A percentile compares a stretch with the other conserved stretches of the same genome.
phyloP scores from a whole-genome alignment of 1,140 invertebrate species.

The Spodoptera litura region DNA sequence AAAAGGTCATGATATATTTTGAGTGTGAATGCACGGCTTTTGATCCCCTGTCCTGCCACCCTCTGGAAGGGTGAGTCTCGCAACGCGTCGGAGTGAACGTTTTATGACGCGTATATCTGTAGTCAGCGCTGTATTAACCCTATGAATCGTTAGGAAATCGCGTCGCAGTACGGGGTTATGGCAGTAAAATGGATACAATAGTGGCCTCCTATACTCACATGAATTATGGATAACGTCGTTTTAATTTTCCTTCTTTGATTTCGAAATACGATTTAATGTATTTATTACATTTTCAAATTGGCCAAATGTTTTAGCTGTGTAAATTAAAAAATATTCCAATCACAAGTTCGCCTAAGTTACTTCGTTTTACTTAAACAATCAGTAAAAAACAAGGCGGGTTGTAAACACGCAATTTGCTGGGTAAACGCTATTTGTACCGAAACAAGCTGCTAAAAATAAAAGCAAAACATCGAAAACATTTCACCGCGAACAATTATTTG shows the following conservation, averaged over 20 bases:
- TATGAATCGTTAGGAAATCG: conserved; percentile 35
- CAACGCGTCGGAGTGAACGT: conserved; percentile 33
- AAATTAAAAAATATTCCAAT: not conserved
- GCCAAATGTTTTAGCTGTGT: not conserved
- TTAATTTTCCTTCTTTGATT: conserved; percentile 9
- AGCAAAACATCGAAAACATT: conserved; percentile 39
- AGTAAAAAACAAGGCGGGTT: not conserved
- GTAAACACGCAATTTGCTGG: conserved; percentile 2
- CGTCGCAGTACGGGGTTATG: not conserved
- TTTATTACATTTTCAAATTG: not conserved
- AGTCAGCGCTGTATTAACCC: conserved; percentile 31
- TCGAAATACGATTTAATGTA: not conserved
- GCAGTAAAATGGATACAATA: conserved; percentile 26
- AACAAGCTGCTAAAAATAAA: conserved; percentile 35
- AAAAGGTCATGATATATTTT: conserved; percentile 53
- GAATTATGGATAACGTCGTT: conserved; percentile 13
- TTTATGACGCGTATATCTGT: conserved; percentile 46
- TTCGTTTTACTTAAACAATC: conserved; percentile 1
- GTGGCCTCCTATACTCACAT: not conserved
- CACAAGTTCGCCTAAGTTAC: not conserved
- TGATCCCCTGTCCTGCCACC: conserved; percentile 52
- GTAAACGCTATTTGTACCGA: conserved; percentile 20
- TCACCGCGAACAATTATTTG: conserved; percentile 42
- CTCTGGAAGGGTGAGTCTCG: conserved; percentile 23
- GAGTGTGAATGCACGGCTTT: conserved; percentile 59